Conservation (phyloP, 2,888 invertebrate genomes). For the Amphiduros pacificus region DNA sequence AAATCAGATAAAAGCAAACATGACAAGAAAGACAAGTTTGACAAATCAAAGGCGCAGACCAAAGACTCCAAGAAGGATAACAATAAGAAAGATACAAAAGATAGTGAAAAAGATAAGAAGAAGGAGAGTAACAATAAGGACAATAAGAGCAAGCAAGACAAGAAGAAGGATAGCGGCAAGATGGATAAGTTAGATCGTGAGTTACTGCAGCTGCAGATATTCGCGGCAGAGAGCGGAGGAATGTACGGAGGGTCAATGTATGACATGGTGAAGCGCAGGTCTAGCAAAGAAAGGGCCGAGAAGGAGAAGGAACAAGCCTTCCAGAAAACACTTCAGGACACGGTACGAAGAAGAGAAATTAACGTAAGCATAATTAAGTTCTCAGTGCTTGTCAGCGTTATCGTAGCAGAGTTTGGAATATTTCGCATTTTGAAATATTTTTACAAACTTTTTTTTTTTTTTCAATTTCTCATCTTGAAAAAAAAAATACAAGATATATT, state of each 20-base stretch:
- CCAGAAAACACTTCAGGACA: no score
- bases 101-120: constrained; percentile 38
- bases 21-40: constrained; percentile 4
- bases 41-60: constrained; percentile 11
- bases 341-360: no score
- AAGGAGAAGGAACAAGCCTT: constrained; percentile 1
- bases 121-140: constrained; percentile 5
- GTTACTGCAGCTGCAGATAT: constrained; percentile 2
- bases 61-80: neutral
- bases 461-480: no score
- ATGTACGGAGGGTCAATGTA: no score
- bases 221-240: no score
- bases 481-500: no score
- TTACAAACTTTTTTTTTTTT: no score
- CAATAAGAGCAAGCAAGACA: neutral
- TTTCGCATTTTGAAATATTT: no score
- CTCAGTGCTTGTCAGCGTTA: no score
- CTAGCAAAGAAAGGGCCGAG: constrained; percentile 30
- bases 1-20: constrained; percentile 6
- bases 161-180: neutral
- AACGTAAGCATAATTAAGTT: no score
- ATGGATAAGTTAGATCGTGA: neutral
- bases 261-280: constrained; percentile 69
- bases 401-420: no score
- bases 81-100: constrained; percentile 25